Evolutionary conservation across 2,888 invertebrate species (phyloP), one percentile per base, ranked within the genome.

Genomic region (Leptopilina drosophilae): DNA sequence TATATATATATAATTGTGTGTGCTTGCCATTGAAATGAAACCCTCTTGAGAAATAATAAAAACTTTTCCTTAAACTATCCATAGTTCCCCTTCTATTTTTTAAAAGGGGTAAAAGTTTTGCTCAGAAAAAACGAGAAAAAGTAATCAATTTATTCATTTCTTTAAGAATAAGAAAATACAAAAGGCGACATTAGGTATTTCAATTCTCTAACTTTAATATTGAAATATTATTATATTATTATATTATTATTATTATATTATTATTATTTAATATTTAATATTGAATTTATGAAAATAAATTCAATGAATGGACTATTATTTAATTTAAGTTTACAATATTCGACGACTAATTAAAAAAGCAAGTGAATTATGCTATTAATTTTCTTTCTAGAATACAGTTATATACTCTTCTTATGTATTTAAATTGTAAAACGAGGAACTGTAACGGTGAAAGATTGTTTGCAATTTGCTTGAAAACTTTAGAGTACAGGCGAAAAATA

Each of bases 21-120:
- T 73, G 53, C 56, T n/a, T 56, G 53, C 56, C 15, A n/a, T 56
- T 9, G 56, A 73, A 73, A 73, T 56, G 53, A 56, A 73, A 73
- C 40, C 56, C 73, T 56, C 56, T 33, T 56, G 73, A 40, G 73
- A 40, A 73, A 73, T 56, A 73, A 56, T 73, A 59, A 73, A 73
- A 73, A 73, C 33, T 12, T 56, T 73, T 59, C 33, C 42, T 42
- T 42, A 0, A 59, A 40, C 73, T 59, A 15, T 15, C 62, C 62
- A 62, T 49, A 62, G 20, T 62, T 9, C 62, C 62, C 62, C 33
- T 33, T 33, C 33, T 33, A 2, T 33, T 33, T 5, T 33, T 62
- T 9, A 20, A n/a, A n/a, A 33, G 33, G 42, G n/a, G 14, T 5
- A 11, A 40, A 73, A 73, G 56, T 73, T 73, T 59, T 42, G 42